Conservation (phyloP, 1,140 invertebrate genomes). For the Ditylenchus dipsaci region DNA sequence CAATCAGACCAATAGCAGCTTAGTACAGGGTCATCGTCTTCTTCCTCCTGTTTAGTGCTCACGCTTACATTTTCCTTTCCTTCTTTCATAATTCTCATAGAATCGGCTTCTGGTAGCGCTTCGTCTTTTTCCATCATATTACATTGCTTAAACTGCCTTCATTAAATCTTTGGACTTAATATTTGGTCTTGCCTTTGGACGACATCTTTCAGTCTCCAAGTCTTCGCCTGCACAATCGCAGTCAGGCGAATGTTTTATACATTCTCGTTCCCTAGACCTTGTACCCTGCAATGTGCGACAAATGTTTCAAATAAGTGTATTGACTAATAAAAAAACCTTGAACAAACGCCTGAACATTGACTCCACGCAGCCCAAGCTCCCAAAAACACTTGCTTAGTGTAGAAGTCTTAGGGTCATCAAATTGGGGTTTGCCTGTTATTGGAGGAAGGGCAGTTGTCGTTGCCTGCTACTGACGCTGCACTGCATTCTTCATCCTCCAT, state of each 20-base stretch:
- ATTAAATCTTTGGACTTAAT: neutral
- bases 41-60: neutral
- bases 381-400: neutral
- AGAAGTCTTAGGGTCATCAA: neutral
- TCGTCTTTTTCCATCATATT: neutral
- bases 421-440: neutral
- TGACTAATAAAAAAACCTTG: neutral
- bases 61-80: neutral
- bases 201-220: conserved; percentile 18
- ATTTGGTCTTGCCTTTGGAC: neutral
- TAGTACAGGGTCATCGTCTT: conserved; percentile 25
- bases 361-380: neutral
- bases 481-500: conserved; percentile 23
- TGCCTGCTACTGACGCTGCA: neutral
- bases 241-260: neutral
- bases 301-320: no score
- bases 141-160: neutral
- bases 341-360: neutral
- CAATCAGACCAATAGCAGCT: conserved; percentile 32
- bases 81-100: neutral
- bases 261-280: neutral
- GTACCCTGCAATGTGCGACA: neutral
- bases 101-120: conserved; percentile 8
- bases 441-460: neutral
- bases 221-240: conserved; percentile 25